Evolutionary conservation across 2,113 vertebrate genomes (phyloP), one percentile per base, ranked within the genome.

Genomic region (Alaudala cheleensis): DNA sequence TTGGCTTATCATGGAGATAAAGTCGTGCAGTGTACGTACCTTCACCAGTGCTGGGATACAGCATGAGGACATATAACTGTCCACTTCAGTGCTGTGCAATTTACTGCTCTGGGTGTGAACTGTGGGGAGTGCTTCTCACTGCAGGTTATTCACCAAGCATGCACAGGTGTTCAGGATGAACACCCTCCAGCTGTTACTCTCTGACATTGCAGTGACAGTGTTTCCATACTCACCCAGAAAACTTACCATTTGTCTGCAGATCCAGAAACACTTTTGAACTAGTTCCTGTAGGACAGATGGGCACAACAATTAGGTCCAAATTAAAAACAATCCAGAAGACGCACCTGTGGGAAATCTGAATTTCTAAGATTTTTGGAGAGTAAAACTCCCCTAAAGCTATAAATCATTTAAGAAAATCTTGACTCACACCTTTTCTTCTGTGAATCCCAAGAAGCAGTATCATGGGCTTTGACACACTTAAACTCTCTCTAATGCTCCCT

Each of bases 1-100:
- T 49, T 31, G 58, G 20, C 25, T 53, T 54, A n/a, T 47, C 28
- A 18, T 1, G 4, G 25, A 76, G 19, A 23, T 54, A 9, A 77
- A 73, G 9, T 39, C 0, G 0, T 54, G 34, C 18, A 54, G 20
- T 6, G 11, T 42, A 17, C 9, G 7, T 12, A 53, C 33, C 13
- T 78, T 58, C 61, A 34, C 13, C 23, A 58, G 60, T 62, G 19
- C 42, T 62, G 64, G 20, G 26, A 73, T 42, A 56, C 11, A 70
- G 60, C 20, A 45, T 19, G 33, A 87, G 33, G 23, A 70, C 14
- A 11, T n/a, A 5, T 3, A 18, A 23, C 57, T 62, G 28, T 26
- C 34, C 29, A 10, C 15, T n/a, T 31, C 17, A 69, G 17, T 49
- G 50, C 10, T 69, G 37, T 53, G 15, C 40, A 86, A 3, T 80